Percentiles rank a stretch among this genome's conserved stretches.
These are phyloP conservation scores for Muscicapa comitata DNA, from an alignment of 2,797 vertebrate genomes.

Conservation along the genomic window DNA sequence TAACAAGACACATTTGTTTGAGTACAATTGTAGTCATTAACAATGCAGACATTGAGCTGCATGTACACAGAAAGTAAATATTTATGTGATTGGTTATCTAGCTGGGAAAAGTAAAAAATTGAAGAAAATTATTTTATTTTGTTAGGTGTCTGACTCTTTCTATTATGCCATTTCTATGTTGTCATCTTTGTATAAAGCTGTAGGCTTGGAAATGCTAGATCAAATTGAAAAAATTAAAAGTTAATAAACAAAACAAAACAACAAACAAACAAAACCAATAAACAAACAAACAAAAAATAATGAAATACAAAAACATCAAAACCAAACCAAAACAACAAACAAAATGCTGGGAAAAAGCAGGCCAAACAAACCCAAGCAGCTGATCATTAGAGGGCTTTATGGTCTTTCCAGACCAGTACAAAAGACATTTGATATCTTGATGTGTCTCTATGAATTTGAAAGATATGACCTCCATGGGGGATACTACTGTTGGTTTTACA, in stretches of 20 bases:
- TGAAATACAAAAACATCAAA: not conserved
- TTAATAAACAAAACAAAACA: not conserved
- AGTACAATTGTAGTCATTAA: not conserved
- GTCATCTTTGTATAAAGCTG: not conserved
- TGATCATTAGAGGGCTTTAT: constrained; percentile 41
- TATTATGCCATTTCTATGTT: not conserved
- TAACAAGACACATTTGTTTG: not conserved
- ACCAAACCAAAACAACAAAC: not conserved
- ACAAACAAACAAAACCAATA: not conserved
- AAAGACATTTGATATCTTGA: constrained; percentile 21
- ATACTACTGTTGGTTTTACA: constrained; percentile 38
- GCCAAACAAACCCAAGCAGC: not conserved
- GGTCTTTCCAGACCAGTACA: constrained; percentile 21
- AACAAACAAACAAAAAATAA: not conserved
- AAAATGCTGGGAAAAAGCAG: not conserved
- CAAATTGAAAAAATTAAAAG: not conserved
- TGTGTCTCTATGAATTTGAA: constrained; percentile 46
- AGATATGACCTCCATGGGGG: constrained; percentile 13
- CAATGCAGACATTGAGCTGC: not conserved
- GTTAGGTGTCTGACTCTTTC: not conserved
- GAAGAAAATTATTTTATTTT: not conserved
- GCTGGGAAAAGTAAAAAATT: not conserved
- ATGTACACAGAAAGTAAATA: not conserved
- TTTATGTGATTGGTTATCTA: not conserved
- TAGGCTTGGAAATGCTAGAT: not conserved